These are phyloP conservation scores for Temnothorax rugatulus DNA, from an alignment of 2,888 invertebrate species.

Conservation along the genomic window DNA sequence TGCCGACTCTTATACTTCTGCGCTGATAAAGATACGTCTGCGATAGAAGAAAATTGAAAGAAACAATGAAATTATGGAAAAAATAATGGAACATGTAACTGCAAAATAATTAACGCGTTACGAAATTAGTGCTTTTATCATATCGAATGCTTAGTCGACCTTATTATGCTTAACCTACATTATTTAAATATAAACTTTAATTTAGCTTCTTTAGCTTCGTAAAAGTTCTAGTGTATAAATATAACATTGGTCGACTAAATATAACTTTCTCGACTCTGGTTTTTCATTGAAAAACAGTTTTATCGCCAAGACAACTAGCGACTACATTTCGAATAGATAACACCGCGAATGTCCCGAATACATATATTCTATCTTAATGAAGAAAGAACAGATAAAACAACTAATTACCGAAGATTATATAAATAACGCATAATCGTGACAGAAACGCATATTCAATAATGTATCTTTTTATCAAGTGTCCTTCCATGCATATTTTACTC, in stretches of 20 bases:
- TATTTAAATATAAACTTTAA: not conserved
- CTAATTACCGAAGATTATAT: constrained; percentile 76
- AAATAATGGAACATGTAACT: not conserved
- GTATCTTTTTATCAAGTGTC: constrained; percentile 14
- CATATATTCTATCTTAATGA: constrained; percentile 78
- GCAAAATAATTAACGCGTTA: not conserved
- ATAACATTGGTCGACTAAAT: not conserved
- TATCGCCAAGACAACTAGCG: constrained; percentile 60
- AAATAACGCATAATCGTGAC: constrained; percentile 53
- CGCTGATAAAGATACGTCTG: constrained; percentile 22
- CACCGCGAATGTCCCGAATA: constrained; percentile 75
- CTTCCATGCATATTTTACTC: not conserved
- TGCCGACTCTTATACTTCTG: no score
- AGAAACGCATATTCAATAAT: constrained; percentile 22
- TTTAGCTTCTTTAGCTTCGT: no score
- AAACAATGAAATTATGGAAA: not conserved
- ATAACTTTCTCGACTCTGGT: constrained; percentile 14
- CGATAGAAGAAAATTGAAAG: not conserved
- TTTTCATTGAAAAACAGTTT: constrained; percentile 55
- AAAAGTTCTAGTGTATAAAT: constrained; percentile 11
- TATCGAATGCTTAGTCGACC: not conserved
- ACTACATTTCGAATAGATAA: constrained; percentile 79
- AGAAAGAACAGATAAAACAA: constrained; percentile 71
- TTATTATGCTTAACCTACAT: not conserved
- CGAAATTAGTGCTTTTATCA: not conserved